Evolutionary conservation across 2,113 vertebrate genomes (phyloP).

Genomic region (Polyodon spathula): DNA sequence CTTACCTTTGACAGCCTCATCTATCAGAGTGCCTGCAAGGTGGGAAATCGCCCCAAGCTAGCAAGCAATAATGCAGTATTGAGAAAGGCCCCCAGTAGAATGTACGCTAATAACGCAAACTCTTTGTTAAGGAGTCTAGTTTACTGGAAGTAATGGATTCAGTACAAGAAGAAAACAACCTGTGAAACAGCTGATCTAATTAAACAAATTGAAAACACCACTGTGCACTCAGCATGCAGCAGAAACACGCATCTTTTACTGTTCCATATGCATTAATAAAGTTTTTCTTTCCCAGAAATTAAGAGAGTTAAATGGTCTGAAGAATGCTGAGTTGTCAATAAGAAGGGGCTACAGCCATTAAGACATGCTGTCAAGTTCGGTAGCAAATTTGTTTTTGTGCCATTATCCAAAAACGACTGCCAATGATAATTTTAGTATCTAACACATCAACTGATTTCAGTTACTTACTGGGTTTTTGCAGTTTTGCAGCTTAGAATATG

Average conservation of each 20-base stretch:
- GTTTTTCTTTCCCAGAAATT: too few species aligned
- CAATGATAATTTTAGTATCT: too few species aligned
- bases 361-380: too few species aligned
- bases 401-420: too few species aligned
- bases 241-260: too few species aligned
- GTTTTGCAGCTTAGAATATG: too few species aligned
- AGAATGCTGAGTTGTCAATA: not conserved
- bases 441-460: too few species aligned
- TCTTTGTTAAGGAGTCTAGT: conserved; percentile 3
- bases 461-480: too few species aligned
- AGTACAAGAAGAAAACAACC: not conserved
- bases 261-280: too few species aligned
- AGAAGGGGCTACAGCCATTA: not conserved
- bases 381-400: too few species aligned
- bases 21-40: conserved; percentile 15
- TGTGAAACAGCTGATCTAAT: too few species aligned
- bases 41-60: conserved; percentile 11
- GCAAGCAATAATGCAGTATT: conserved; percentile 8
- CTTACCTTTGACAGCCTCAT: conserved; percentile 16
- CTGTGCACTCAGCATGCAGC: not conserved
- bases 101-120: conserved; percentile 6
- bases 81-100: conserved; percentile 7
- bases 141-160: too few species aligned
- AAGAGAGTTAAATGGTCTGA: not conserved
- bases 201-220: not conserved